Base-by-base conservation (phyloP, 92 coral and sea anemone species). In the Phymanthus crucifer region DNA sequence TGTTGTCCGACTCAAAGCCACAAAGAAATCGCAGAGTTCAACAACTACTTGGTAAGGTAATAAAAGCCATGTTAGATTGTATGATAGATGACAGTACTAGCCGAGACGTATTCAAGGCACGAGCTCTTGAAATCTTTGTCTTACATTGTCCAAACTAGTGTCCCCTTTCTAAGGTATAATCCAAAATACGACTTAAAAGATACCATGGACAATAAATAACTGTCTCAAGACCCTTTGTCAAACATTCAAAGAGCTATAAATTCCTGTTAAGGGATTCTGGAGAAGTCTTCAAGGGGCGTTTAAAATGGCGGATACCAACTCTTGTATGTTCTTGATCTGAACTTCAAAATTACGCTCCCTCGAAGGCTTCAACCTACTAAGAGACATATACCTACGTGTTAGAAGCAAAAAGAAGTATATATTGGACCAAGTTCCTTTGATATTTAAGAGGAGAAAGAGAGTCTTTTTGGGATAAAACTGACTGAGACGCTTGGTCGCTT, bases 301-400 rank as follows among this genome's bases (percentile, higher is more conserved):
- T 69, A 66, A 78, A 64, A 78, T 78, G 83, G 83, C 83, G 83
- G 83, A 66, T 40, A 23, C 48, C 32, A 38, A 40, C 50, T 71
- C 52, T 71, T 71, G 40, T 40, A n/a, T 38, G 56, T 45, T 38
- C 48, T 71, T 71, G 48, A 71, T 24, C 48, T 71, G n/a, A 31
- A 29, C 64, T 48, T 27, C 13, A 74, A 74, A 50, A 32, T 74
- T 6, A 70, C 29, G 34, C n/a, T 35, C 66, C 67, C 40, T 57
- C 40, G 26, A 74, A 74, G 38, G 40, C 40, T 27, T 57, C 17
- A 29, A 36, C 24, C 46, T 36, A 40, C 14, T 19, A 19, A 32
- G 32, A 78, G 36, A 3, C 10, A 13, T 13, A 40, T 66, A 78
- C 83, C 83, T 78, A 78, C 83, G 14, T 36, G 72, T 19, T 12